These are phyloP conservation scores for Polymixis flavicincta DNA, from an alignment of 2,888 invertebrate species.

Conservation along the genomic window DNA sequence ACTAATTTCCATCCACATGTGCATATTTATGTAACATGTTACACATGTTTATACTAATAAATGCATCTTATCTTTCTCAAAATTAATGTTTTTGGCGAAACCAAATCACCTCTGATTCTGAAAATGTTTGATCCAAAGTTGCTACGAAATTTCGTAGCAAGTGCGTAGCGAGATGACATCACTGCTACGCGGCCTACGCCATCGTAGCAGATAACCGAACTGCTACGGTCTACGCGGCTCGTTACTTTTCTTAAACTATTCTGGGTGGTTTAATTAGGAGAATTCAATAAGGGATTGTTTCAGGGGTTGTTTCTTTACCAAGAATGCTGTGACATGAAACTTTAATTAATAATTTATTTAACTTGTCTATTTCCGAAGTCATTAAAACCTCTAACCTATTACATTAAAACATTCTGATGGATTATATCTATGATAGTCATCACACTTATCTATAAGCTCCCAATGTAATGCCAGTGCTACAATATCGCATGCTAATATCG, in stretches of 20 bases:
- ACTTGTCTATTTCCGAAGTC: neutral
- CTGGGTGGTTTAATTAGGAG: neutral
- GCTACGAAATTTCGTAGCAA: constrained; percentile 17
- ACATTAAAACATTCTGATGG: neutral
- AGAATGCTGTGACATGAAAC: too few species aligned
- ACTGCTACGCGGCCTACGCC: constrained; percentile 33
- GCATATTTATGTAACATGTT: too few species aligned
- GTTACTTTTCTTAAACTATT: neutral
- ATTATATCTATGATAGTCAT: neutral
- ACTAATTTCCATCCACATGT: too few species aligned
- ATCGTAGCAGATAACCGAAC: constrained; percentile 7
- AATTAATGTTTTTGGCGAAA: neutral
- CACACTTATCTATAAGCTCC: neutral
- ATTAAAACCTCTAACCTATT: neutral
- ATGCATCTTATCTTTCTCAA: too few species aligned
- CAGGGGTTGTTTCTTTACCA: neutral
- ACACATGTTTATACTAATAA: too few species aligned
- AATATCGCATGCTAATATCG: constrained; percentile 17
- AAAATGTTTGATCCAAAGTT: neutral
- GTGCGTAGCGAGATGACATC: constrained; percentile 15
- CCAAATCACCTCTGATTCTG: neutral
- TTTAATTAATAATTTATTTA: neutral
- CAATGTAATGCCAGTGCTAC: neutral
- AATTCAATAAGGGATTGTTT: neutral
- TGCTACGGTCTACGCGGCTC: neutral